Percentiles rank a stretch among this genome's conserved stretches.
These are phyloP conservation scores for Poeciliopsis prolifica DNA, from an alignment of 2,113 vertebrate genomes.

Conservation along the genomic window DNA sequence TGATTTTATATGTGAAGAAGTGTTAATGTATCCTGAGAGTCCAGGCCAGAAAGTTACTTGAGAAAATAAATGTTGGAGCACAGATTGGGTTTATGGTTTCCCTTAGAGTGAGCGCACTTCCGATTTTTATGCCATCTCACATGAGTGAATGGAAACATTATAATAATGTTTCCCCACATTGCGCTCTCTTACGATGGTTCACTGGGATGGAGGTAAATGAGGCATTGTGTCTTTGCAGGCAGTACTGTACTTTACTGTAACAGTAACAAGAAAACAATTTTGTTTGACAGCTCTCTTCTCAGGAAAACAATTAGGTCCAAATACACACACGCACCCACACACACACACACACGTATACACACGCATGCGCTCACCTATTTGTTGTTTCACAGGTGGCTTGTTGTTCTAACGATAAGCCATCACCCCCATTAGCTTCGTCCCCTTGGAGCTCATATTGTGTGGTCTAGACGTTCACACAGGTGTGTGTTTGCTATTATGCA, in stretches of 20 bases:
- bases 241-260: slow-evolving; percentile 36
- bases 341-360: not conserved
- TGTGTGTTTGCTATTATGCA: not conserved
- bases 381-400: slow-evolving; percentile 46
- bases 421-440: slow-evolving; percentile 10
- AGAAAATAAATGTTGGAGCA: not conserved
- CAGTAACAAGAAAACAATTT: slow-evolving; percentile 48
- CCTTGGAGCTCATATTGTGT: slow-evolving; percentile 5
- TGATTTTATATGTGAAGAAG: not conserved
- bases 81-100: too few relatives aligned
- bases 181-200: not conserved
- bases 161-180: not conserved
- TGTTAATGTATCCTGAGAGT: not conserved
- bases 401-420: slow-evolving; percentile 39
- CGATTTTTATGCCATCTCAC: not conserved
- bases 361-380: not conserved
- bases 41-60: not conserved
- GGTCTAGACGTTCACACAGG: slow-evolving; percentile 16
- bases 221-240: slow-evolving; percentile 42
- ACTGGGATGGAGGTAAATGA: slow-evolving; percentile 16
- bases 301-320: slow-evolving; percentile 20
- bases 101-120: not conserved
- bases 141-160: slow-evolving; percentile 5
- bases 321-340: not conserved
- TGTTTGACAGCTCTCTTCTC: slow-evolving; percentile 42